These are phyloP conservation scores for Ethmia dodecea DNA, from an alignment of 2,888 invertebrate genomes.

Conservation along the genomic window DNA sequence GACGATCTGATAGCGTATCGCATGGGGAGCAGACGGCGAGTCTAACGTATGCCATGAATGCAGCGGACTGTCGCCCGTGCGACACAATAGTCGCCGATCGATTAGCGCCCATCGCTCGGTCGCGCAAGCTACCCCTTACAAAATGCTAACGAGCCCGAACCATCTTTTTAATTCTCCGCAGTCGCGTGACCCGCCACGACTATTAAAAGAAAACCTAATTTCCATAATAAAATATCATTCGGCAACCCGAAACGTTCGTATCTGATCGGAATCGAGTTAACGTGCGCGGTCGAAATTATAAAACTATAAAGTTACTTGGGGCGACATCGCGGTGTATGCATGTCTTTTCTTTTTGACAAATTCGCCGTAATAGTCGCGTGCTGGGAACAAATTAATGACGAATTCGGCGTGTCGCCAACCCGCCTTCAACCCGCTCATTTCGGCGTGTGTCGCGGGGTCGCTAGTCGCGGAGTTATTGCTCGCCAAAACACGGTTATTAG, in stretches of 20 bases:
- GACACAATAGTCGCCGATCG: slow-evolving; percentile 62
- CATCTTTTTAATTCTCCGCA: slow-evolving; percentile 50
- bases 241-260: slow-evolving; percentile 43
- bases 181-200: slow-evolving; percentile 61
- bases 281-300: slow-evolving; percentile 68
- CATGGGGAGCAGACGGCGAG: slow-evolving; percentile 39
- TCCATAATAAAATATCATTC: slow-evolving; percentile 68
- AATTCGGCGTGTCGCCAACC: slow-evolving; percentile 62
- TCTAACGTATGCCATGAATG: slow-evolving; percentile 65
- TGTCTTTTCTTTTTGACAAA: slow-evolving; percentile 65
- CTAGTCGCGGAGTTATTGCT: slow-evolving; percentile 29
- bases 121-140: slow-evolving; percentile 13
- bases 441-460: slow-evolving; percentile 39
- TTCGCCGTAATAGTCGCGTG: slow-evolving; percentile 69
- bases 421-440: slow-evolving; percentile 71
- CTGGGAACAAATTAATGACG: slow-evolving; percentile 66
- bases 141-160: slow-evolving; percentile 54
- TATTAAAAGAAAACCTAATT: slow-evolving; percentile 74
- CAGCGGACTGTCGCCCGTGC: slow-evolving; percentile 22
- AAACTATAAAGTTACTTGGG: slow-evolving; percentile 64
- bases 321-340: slow-evolving; percentile 68
- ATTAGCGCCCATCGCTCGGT: slow-evolving; percentile 39
- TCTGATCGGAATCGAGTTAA: slow-evolving; percentile 70
- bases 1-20: slow-evolving; percentile 71
- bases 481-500: slow-evolving; percentile 69